Evolutionary conservation across 1,140 invertebrate genomes (phyloP), one percentile per base, ranked within the genome.

Genomic region (Micrasema longulum): DNA sequence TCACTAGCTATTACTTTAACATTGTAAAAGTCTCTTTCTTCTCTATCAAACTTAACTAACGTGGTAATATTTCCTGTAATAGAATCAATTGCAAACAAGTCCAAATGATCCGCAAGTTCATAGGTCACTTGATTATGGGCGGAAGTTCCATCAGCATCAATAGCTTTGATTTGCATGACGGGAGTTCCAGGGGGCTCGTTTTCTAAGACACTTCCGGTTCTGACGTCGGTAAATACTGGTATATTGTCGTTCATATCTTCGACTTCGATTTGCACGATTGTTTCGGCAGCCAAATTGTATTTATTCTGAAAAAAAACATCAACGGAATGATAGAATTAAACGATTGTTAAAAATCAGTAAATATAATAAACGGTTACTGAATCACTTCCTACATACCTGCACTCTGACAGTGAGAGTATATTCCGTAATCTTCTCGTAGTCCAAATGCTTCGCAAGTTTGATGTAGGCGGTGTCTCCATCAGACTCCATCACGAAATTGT

Each of bases 241-340:
- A 94, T 93, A 77, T 95, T 93, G 79, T 96, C 95, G 76, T 96
- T 97, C 0, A 95, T 94, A 77, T 96, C 95, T 77, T 89, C 84
- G 0, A 95, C 86, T 78, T 91, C 88, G 20, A 96, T 91, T 67
- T 90, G 89, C 4, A 96, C 87, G 45, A 89, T 88, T 3, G 90
- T 92, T 83, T 94, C 92, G 7, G 92, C 89, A 6, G 90, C 91
- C 77, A 95, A 82, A 77, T 90, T 89, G 78, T 91, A 92, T 77
- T 93, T 93, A 80, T 97, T 96, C 83, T 90, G 4, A 41, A 50
- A 63, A 63, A 6, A 52, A 63, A 36, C n/a, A n/a, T n/a, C n/a
- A 63, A 2, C 1, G 7, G 52, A 68, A 55, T 43, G 7, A 45
- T 14, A 45, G 3, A 43, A n/a, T 12, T 45, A 45, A n/a, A 16